phyloP scores from a whole-genome alignment of 1,140 invertebrate species.

The Lepidostoma basale region DNA sequence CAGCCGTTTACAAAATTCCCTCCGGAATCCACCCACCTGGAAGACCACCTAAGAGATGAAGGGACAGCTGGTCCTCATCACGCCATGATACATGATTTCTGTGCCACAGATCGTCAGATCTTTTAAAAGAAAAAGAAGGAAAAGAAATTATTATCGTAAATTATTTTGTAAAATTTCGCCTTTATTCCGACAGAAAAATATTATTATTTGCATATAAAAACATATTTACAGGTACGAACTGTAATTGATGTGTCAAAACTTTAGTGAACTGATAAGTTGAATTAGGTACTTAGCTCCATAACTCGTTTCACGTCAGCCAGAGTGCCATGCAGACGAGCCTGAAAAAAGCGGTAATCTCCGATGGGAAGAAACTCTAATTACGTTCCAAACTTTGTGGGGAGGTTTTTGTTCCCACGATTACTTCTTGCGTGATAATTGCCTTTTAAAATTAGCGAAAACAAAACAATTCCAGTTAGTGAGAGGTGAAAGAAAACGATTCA shows the following conservation, averaged over 20 bases:
- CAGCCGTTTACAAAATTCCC: no score
- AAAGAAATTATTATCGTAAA: no score
- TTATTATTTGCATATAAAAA: no score
- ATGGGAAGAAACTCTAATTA: constrained; percentile 44
- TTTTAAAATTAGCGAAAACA: constrained; percentile 19
- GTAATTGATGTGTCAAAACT: neutral
- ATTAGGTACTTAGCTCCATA: neutral
- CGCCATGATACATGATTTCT: no score
- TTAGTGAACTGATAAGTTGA: neutral
- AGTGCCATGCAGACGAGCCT: neutral
- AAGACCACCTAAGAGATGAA: no score
- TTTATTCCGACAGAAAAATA: no score
- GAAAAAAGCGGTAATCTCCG: constrained; percentile 37
- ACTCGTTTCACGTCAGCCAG: neutral
- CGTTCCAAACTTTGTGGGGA: constrained; percentile 35
- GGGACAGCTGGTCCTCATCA: no score
- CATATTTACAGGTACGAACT: no score
- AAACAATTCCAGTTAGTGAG: neutral
- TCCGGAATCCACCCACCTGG: no score
- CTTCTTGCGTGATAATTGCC: constrained; percentile 39
- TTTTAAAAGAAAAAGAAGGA: no score
- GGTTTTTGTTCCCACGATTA: constrained; percentile 27
- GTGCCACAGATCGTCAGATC: no score
- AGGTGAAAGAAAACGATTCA: neutral
- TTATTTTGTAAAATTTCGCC: no score